Evolutionary conservation across 2,797 vertebrate genomes (phyloP), one percentile per base, ranked within the genome.

Genomic region (Takifugu ocellatus): DNA sequence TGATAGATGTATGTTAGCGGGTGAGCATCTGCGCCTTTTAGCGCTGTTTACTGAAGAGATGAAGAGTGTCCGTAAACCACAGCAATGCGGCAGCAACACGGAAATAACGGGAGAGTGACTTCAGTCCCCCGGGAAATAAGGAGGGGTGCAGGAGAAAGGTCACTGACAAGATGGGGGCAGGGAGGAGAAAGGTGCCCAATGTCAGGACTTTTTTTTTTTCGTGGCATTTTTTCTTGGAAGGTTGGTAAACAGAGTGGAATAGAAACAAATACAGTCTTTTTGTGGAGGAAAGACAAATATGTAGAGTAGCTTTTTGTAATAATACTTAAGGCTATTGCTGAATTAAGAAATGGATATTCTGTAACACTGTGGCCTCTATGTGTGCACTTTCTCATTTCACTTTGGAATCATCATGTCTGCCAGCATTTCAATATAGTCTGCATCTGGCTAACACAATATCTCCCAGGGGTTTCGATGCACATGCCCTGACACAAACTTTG

Each of bases 401-500:
- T 29, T 5, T 46, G 24, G 43, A 49, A 17, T 31, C 31, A 29
- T 36, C 39, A 14, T 64, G 45, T 61, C 12, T 44, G 15, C 33
- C 27, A 25, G 25, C 33, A 7, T 61, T 56, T 73, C 49, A 47
- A 25, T 48, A 54, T 59, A 48, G 47, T 61, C 55, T 63, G 70
- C 49, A 54, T 61, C 39, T 31, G 62, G 71, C 51, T 47, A 70
- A 60, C 65, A 25, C 63, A 75, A 81, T 57, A 60, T 63, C 61
- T 84, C 83, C 83, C 78, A 51, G 64, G 46, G 71, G 82, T 73
- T 55, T 29, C 33, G 62, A 70, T 77, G 70, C 79, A 66, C 70
- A 75, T 74, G 79, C 78, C 82, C 79, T 56, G 66, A 84, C 81
- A 82, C 79, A 72, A 81, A 82, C 73, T 83, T 82, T 78, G 76